Base-by-base conservation (phyloP, 2,113 vertebrate species). In the Nothocercus nigrocapillus region DNA sequence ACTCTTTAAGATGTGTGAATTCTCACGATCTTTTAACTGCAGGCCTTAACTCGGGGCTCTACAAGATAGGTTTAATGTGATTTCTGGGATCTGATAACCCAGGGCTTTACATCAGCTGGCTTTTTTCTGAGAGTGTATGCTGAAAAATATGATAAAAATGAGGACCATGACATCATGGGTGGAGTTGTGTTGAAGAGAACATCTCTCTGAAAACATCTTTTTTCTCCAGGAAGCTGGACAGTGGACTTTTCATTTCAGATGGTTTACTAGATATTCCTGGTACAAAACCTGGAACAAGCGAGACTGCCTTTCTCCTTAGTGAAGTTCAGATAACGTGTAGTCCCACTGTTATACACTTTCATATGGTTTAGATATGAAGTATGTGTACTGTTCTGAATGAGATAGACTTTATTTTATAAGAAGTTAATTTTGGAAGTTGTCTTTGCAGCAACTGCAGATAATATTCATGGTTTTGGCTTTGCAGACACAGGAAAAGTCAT, bases 161-260 rank as follows among this genome's bases (percentile, higher is more conserved):
- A 83, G 51, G 14, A 5, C 82, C 42, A 18, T 78, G 88, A 88
- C 5, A 3, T 85, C 54, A 36, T 79, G 85, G 83, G 88, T 95
- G 92, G 90, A 82, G 88, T 28, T 78, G 61, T 27, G 64, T 32
- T 5, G 59, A 51, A 59, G 28, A 76, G 9, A 59, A 25, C 6
- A 0, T 75, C 64, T 79, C 34, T 54, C 62, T 94, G 86, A 93
- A 74, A 90, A 53, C 32, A 27, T 54, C 15, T 44, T 47, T 47
- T 95, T 95, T 85, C 91, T 78, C 93, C 93, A 88, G 85, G 73
- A 84, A 93, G 79, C 66, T 90, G 88, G 76, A 54, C 68, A 73
- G 77, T 45, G 62, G 69, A 17, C 36, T 77, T 25, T 9, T 69
- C 77, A 72, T 92, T 88, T 94, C 85, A 79, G 47, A 63, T 58